Percentiles rank a stretch among this genome's conserved stretches.
phyloP scores from a whole-genome alignment of 2,113 vertebrate genomes.

The Oreotrochilus melanogaster region DNA sequence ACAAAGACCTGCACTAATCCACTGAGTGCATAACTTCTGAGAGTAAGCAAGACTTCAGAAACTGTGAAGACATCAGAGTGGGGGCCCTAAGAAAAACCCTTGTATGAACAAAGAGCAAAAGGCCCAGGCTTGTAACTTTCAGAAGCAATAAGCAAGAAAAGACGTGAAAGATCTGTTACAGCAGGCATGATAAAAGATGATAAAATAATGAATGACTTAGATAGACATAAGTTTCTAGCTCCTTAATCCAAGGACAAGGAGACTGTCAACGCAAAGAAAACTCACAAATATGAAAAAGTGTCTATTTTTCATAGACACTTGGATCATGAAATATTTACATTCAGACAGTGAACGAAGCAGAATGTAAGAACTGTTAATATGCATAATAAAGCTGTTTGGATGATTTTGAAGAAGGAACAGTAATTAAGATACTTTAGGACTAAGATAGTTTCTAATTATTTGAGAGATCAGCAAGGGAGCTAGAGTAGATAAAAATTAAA shows the following conservation, averaged over 20 bases:
- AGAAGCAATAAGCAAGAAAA: background rate
- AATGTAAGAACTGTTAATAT: background rate
- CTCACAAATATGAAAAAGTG: background rate
- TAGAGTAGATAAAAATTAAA: background rate
- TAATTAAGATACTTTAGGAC: background rate
- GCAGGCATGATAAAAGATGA: background rate
- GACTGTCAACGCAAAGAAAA: background rate
- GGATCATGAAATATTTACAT: background rate
- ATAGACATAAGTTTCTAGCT: background rate
- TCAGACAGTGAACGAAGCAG: background rate
- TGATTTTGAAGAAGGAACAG: background rate
- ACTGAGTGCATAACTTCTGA: background rate
- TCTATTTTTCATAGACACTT: background rate
- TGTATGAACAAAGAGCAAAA: background rate
- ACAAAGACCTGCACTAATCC: background rate
- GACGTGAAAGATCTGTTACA: background rate
- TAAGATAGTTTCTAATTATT: background rate
- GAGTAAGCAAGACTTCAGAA: background rate
- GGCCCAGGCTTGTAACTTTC: background rate
- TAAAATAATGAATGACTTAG: background rate
- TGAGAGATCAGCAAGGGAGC: background rate
- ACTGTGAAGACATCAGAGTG: background rate
- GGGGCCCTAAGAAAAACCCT: background rate
- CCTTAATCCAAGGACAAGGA: background rate
- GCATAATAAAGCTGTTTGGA: background rate